Base-by-base conservation (phyloP, 1,140 invertebrate species). In the Pissodes strobi region DNA sequence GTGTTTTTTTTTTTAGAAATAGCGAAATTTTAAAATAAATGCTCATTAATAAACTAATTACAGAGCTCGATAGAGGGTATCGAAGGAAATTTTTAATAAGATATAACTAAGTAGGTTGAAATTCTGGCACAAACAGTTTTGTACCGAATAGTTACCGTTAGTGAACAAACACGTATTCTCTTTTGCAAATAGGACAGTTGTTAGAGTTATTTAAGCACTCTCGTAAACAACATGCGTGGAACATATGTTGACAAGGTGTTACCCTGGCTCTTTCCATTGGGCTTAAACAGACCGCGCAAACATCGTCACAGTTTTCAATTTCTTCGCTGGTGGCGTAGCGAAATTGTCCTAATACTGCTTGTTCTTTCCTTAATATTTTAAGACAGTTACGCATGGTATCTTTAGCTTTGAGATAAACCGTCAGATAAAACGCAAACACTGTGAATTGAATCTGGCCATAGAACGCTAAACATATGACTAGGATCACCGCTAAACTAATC, bases 181-280 rank as follows among this genome's bases (percentile, higher is more conserved):
- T 74, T 68, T 86, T 89, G 74, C 89, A 91, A 66, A 90, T 86
- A 0, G 89, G 89, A 69, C 89, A 91, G 52, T 83, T 82, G 57
- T 88, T 81, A 18, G 84, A 86, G n/a, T 82, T 80, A 66, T 87
- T 87, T 1, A 91, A 76, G 72, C 88, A 90, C 58, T 83, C 82
- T 64, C 89, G 76, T 15, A 91, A 78, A 72, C 89, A 91, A 71
- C 87, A 87, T 0, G 87, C 87, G 71, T 91, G 89, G 76, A 91
- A 91, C 69, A 88, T 82, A 72, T 91, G 89, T 41, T 87, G 86
- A 71, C 89, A 91, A 0, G 88, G 88, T 1, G 89, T 91, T 0
- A 90, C 82, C 12, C 88, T 79, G 0, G 88, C 89, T 12, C 81
- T 83, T 43, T 79, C 82, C 88, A 90, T 90, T 1, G 77, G 71